Conservation (phyloP, 2,888 invertebrate species). For the Harpalus rubripes region DNA sequence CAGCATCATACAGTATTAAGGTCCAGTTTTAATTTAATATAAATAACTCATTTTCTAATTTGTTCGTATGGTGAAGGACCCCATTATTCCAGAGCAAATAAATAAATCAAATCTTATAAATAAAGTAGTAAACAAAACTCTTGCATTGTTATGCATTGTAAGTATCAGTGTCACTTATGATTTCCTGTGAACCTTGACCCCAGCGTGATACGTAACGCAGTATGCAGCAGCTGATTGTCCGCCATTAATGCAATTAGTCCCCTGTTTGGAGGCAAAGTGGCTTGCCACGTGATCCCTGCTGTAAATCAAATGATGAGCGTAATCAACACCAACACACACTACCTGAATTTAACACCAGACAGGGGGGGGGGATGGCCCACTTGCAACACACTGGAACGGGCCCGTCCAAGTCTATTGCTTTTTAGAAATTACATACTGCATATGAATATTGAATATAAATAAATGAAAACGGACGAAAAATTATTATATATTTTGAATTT, state of each 20-base stretch:
- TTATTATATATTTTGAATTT: no score
- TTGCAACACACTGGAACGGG: no score
- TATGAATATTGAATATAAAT: no score
- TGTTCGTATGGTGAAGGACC: no score
- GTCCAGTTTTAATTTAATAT: no score
- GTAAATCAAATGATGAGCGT: slow-evolving; percentile 34
- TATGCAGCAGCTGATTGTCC: slow-evolving; percentile 6
- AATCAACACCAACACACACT: slow-evolving; percentile 18
- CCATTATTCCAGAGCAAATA: no score
- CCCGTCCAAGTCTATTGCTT: no score
- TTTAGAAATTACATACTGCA: no score
- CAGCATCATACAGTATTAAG: no score
- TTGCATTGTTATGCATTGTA: not conserved
- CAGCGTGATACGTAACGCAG: slow-evolving; percentile 3
- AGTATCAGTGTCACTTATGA: not conserved
- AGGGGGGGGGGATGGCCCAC: not conserved
- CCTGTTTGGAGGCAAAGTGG: slow-evolving; percentile 22
- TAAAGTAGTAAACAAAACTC: not conserved
- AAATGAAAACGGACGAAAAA: no score
- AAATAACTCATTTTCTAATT: no score
- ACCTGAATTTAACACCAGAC: not conserved
- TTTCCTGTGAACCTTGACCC: slow-evolving; percentile 36
- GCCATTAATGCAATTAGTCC: slow-evolving; percentile 35
- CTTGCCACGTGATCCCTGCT: slow-evolving; percentile 30
- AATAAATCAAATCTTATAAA: not conserved